These are phyloP conservation scores for Sitta carolinensis DNA, from an alignment of 2,797 vertebrate species.

Conservation along the genomic window DNA sequence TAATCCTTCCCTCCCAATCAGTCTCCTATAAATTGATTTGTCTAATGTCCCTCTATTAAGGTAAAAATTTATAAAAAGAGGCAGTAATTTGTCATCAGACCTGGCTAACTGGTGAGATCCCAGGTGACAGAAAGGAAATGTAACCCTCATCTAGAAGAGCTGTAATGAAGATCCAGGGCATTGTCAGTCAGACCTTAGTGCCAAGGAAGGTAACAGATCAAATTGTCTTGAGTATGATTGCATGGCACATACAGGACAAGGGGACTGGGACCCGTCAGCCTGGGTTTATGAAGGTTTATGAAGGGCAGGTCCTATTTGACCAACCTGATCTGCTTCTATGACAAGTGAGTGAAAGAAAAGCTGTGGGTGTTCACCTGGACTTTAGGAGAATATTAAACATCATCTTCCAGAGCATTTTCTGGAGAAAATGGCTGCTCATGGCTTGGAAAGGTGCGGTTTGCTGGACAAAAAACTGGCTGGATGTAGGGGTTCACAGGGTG, in stretches of 20 bases:
- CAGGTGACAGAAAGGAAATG: neutral
- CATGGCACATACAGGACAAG: accelerated
- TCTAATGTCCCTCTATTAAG: neutral
- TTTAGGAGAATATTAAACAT: neutral
- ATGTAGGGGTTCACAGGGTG: neutral
- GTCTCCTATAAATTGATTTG: neutral
- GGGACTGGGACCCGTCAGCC: neutral
- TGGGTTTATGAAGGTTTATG: neutral
- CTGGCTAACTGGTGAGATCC: neutral
- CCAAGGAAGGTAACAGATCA: neutral
- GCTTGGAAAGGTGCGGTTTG: neutral
- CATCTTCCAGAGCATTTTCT: neutral
- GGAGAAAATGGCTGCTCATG: neutral
- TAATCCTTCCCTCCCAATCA: neutral
- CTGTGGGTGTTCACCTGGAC: neutral
- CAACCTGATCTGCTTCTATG: neutral
- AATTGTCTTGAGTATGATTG: neutral
- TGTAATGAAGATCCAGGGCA: neutral
- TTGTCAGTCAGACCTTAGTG: neutral
- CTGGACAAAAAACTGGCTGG: neutral
- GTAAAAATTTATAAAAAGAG: neutral
- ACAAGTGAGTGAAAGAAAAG: neutral
- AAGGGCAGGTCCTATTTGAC: neutral
- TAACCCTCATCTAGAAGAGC: neutral
- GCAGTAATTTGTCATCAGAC: neutral